phyloP scores from a whole-genome alignment of 2,888 invertebrate species.

The Pogonocherus hispidulus region DNA sequence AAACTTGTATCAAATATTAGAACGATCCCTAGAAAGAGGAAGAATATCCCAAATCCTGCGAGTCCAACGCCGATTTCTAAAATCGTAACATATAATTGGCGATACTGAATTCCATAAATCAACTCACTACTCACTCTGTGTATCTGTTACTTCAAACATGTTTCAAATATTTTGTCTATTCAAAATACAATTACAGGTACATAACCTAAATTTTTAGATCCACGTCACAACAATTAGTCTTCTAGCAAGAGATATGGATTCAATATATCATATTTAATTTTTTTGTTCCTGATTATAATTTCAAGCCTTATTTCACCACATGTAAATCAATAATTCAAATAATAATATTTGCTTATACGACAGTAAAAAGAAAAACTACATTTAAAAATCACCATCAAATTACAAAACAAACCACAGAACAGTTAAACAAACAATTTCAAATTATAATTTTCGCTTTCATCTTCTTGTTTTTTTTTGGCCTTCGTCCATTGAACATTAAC shows the following conservation, averaged over 20 bases:
- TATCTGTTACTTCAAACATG: slow-evolving; percentile 89
- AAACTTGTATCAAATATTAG: slow-evolving; percentile 97
- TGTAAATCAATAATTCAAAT: too few relatives aligned
- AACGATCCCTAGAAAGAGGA: slow-evolving; percentile 93
- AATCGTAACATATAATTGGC: slow-evolving; percentile 61
- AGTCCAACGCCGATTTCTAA: slow-evolving; percentile 97
- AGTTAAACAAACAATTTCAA: too few relatives aligned
- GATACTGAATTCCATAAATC: not conserved
- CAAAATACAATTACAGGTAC: slow-evolving; percentile 1
- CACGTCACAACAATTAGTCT: slow-evolving; percentile 7
- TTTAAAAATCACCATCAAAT: too few relatives aligned
- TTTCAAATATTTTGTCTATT: slow-evolving; percentile 28
- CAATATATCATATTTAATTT: not conserved
- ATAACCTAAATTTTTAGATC: slow-evolving; percentile 10
- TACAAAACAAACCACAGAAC: too few relatives aligned
- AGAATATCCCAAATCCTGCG: slow-evolving; percentile 95
- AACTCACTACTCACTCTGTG: slow-evolving; percentile 80
- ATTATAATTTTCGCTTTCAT: too few relatives aligned
- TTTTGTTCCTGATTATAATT: slow-evolving; percentile 1
- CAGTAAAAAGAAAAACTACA: too few relatives aligned
- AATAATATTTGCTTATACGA: too few relatives aligned
- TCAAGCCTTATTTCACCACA: not conserved
- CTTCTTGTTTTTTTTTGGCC: too few relatives aligned
- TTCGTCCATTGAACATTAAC: too few relatives aligned
- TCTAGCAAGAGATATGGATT: not conserved